Conservation (phyloP, 2,888 invertebrate genomes). For the Leucozona laternaria region DNA sequence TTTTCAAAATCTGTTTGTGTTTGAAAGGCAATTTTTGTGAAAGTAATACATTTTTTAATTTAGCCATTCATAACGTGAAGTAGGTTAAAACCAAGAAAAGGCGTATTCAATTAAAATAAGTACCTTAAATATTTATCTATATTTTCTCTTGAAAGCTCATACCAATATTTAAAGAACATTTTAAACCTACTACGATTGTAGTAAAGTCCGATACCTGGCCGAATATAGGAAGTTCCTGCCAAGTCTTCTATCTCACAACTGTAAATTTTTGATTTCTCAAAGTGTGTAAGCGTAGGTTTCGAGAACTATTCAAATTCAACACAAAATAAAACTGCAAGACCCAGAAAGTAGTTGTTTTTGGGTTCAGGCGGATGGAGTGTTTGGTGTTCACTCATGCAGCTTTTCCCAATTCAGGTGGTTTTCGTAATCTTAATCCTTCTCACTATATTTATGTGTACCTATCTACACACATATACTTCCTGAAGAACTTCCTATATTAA, state of each 20-base stretch:
- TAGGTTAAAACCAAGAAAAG: too few relatives aligned
- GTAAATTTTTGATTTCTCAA: constrained; percentile 38
- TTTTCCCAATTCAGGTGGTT: constrained; percentile 53
- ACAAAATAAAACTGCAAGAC: constrained; percentile 14
- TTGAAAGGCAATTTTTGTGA: too few relatives aligned
- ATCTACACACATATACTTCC: constrained; percentile 26
- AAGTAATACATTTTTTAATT: too few relatives aligned
- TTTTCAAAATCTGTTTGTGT: too few relatives aligned
- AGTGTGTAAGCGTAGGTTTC: background rate
- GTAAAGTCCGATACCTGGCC: background rate
- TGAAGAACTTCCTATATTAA: constrained; percentile 49
- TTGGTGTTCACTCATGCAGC: constrained; percentile 44
- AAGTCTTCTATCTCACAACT: background rate
- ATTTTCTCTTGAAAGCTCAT: too few relatives aligned
- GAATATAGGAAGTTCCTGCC: background rate
- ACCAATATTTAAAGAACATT: too few relatives aligned
- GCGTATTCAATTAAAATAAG: too few relatives aligned
- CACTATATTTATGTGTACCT: constrained; percentile 1
- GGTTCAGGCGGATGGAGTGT: background rate
- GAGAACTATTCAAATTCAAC: constrained; percentile 12
- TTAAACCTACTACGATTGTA: background rate
- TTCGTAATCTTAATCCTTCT: constrained; percentile 63
- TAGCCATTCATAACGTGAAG: too few relatives aligned
- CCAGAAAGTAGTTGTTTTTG: background rate
- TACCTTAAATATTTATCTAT: too few relatives aligned